Conservation (phyloP, 2,888 invertebrate species). For the Apamea sordens region DNA sequence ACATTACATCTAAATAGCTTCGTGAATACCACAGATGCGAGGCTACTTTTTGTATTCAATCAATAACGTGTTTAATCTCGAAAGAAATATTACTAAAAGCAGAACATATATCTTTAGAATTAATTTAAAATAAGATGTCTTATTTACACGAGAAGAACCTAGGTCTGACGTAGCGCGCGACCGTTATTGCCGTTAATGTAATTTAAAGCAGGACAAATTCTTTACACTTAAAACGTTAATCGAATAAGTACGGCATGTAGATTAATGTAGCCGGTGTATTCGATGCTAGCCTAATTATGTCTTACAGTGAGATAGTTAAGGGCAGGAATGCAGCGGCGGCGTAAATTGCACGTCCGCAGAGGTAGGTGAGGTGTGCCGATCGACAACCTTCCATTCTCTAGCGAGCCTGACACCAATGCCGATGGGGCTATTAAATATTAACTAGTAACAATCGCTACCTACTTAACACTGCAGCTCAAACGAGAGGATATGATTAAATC, state of each 20-base stretch:
- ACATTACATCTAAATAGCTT: constrained; percentile 84
- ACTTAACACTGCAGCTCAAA: constrained; percentile 66
- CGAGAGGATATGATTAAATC: constrained; percentile 61
- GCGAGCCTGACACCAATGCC: constrained; percentile 82
- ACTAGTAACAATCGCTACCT: constrained; percentile 75
- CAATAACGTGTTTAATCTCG: constrained; percentile 57
- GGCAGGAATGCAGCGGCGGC: constrained; percentile 79
- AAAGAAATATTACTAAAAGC: constrained; percentile 42
- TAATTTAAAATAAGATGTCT: constrained; percentile 48
- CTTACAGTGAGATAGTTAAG: constrained; percentile 76
- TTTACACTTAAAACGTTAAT: constrained; percentile 72
- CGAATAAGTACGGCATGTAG: constrained; percentile 67
- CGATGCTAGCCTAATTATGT: constrained; percentile 76
- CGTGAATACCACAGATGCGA: constrained; percentile 77
- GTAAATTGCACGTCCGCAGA: constrained; percentile 81
- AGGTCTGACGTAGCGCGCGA: constrained; percentile 12
- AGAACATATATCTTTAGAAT: constrained; percentile 21
- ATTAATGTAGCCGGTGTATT: constrained; percentile 69
- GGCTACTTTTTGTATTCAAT: constrained; percentile 71
- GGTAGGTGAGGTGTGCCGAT: constrained; percentile 83
- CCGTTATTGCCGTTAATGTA: constrained; percentile 60
- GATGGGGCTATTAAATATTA: constrained; percentile 84
- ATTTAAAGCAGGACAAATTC: constrained; percentile 68
- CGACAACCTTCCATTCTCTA: constrained; percentile 87
- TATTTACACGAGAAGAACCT: constrained; percentile 36